Percentiles rank a stretch among this genome's conserved stretches.
Evolutionary conservation across 2,888 invertebrate genomes (phyloP).

Genomic region (Drosophila infuscata): DNA sequence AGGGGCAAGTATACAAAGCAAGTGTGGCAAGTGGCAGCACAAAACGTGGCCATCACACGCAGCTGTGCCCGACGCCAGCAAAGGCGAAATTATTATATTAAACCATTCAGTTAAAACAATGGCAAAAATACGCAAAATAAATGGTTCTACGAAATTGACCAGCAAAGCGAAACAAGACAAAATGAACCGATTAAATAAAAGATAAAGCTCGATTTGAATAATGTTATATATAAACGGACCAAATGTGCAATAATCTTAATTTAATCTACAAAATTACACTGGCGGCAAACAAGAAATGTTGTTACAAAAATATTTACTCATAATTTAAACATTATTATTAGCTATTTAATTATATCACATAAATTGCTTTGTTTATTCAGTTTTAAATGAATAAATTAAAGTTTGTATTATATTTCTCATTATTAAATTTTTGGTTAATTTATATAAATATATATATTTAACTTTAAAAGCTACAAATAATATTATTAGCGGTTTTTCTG

Average conservation of each 20-base stretch:
- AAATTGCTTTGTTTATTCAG: background rate
- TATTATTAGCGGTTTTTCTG: too few species aligned
- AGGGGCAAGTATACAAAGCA: constrained; percentile 6
- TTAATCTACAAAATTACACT: background rate
- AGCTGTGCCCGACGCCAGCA: constrained; percentile 52
- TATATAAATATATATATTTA: background rate
- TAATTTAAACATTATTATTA: background rate
- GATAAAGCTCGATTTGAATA: constrained; percentile 18
- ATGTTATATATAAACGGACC: background rate
- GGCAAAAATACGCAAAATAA: constrained; percentile 35
- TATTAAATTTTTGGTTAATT: background rate
- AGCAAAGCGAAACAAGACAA: background rate
- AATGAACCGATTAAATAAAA: constrained; percentile 4
- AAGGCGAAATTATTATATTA: constrained; percentile 42
- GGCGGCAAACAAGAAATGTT: background rate
- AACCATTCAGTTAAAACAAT: constrained; percentile 45
- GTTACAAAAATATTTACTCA: too few species aligned
- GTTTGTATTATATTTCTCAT: accelerated
- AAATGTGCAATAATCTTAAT: background rate
- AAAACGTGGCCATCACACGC: constrained; percentile 67
- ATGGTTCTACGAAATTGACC: constrained; percentile 22
- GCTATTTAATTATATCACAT: background rate
- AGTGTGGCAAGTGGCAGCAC: constrained; percentile 17
- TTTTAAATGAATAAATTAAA: background rate
- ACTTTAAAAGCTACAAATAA: too few species aligned